These are phyloP conservation scores for Blennius ocellaris DNA, from an alignment of 2,113 vertebrate genomes.

Conservation along the genomic window DNA sequence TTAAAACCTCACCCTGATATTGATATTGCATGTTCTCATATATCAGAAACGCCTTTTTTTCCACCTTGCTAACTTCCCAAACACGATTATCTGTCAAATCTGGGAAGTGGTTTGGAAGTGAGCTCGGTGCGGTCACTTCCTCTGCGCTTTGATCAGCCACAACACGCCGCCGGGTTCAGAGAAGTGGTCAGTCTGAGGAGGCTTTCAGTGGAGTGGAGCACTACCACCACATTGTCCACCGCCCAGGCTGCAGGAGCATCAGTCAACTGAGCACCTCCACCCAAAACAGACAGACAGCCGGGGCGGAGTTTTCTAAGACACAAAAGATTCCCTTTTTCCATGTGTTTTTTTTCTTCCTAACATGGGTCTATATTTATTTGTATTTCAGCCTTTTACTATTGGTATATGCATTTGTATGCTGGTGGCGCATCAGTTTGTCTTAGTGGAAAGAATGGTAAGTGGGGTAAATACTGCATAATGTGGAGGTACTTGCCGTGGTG, in stretches of 20 bases:
- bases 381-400: no score
- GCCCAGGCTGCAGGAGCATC: background rate
- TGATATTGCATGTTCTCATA: conserved; percentile 29
- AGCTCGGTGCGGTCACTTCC: conserved; percentile 35
- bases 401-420: no score
- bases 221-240: background rate
- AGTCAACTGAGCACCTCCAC: background rate
- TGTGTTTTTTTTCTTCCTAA: no score
- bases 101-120: conserved; percentile 52
- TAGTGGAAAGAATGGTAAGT: no score
- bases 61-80: conserved; percentile 34
- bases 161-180: background rate
- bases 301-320: no score
- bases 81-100: conserved; percentile 44
- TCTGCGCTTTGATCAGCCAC: conserved; percentile 12
- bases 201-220: background rate
- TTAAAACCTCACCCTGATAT: conserved; percentile 53
- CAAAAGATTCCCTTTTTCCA: no score
- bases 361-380: no score
- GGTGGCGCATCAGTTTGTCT: no score
- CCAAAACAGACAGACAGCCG: background rate
- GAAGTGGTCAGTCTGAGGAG: conserved; percentile 7
- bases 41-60: conserved; percentile 26
- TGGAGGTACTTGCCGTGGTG: no score
- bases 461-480: no score